Conservation (phyloP, 2,113 vertebrate species). For the Microtus ochrogaster region DNA sequence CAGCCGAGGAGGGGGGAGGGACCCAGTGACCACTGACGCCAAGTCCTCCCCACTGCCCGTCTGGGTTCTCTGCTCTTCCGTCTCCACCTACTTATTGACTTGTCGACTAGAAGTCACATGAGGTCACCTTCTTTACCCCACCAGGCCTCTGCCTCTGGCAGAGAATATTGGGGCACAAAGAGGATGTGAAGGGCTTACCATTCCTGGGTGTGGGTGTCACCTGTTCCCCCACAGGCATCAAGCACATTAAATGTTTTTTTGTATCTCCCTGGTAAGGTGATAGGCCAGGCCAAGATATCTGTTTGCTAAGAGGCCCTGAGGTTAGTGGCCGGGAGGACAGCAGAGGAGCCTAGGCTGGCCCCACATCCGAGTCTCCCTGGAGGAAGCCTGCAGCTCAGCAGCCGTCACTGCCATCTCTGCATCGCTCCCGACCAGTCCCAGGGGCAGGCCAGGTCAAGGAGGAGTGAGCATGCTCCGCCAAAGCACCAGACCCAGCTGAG, state of each 20-base stretch:
- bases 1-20: neutral
- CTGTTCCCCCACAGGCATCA: rapidly evolving
- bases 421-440: neutral
- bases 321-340: neutral
- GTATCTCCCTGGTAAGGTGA: neutral
- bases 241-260: too few species aligned
- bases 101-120: neutral
- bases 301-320: neutral
- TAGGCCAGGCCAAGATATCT: neutral
- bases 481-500: neutral
- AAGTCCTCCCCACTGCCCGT: neutral
- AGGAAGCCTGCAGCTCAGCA: neutral
- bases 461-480: rapidly evolving
- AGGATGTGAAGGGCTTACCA: neutral
- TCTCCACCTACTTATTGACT: neutral
- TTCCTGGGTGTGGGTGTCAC: neutral
- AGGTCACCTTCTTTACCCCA: neutral
- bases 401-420: rapidly evolving
- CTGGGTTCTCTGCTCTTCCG: neutral
- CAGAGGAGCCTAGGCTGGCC: neutral
- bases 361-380: rapidly evolving
- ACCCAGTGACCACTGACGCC: neutral
- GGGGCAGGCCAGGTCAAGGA: slow-evolving; percentile 31
- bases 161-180: too few species aligned
- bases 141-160: neutral